Evolutionary conservation across 1,140 invertebrate genomes (phyloP), one percentile per base, ranked within the genome.

Genomic region (Lordiphosa collinella): DNA sequence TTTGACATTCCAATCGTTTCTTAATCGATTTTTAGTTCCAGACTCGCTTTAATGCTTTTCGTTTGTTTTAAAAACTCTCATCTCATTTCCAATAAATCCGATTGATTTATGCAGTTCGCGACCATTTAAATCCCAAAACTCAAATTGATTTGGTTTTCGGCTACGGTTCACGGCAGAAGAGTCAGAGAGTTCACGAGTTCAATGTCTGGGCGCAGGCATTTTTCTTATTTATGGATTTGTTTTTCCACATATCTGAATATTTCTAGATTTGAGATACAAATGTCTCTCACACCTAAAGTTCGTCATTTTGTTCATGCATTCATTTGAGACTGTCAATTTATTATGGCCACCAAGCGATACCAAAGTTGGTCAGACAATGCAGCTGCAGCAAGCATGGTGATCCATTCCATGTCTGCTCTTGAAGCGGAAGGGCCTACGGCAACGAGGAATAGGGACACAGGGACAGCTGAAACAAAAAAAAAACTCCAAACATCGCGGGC

Each of bases 11-110:
- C 71, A 52, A 43, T 59, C 59, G 67, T 67, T 70, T 22, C 4
- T 80, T 82, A 82, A 82, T 82, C 76, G 76, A 80, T 80, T 80
- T 80, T 74, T 40, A 63, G 57, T 60, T 60, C 25, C 47, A 14
- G 18, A 22, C 41, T 8, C 58, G 44, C 55, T 68, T 68, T 73
- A 69, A 69, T 73, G 74, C 44, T 60, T 68, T 78, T 63, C 66
- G 44, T 61, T 76, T 70, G 62, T 55, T 59, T 70, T 11, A 14
- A 6, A 50, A 29, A 10, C 13, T 58, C 38, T 16, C 32, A 16
- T 29, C 34, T 49, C 55, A 34, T 14, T 53, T 22, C 70, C 65
- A 80, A 74, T 80, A 80, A 74, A 80, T 80, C 80, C 60, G 53
- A 70, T 74, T 79, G 64, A 80, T 80, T 80, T 74, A 79, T 58